These are phyloP conservation scores for Malacosoma neustria DNA, from an alignment of 2,888 invertebrate species.

Conservation along the genomic window DNA sequence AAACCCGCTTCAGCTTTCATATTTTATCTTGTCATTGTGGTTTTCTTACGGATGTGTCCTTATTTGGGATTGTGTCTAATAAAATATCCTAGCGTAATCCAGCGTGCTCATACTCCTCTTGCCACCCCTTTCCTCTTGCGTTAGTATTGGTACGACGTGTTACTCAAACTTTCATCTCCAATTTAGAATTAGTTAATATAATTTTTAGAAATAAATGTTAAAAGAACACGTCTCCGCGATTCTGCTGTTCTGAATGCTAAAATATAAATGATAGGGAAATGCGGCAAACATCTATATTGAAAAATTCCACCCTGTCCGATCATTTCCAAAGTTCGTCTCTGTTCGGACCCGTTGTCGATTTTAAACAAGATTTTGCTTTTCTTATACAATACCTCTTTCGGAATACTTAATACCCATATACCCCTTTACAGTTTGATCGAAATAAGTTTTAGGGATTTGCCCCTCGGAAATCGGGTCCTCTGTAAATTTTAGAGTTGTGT, in stretches of 20 bases:
- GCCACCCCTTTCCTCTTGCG: too few relatives aligned
- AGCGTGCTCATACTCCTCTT: too few relatives aligned
- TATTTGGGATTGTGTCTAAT: too few relatives aligned
- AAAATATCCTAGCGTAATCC: too few relatives aligned
- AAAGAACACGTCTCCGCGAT: slow-evolving; percentile 18
- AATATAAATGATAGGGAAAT: slow-evolving; percentile 56
- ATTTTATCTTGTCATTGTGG: too few relatives aligned
- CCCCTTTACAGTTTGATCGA: slow-evolving; percentile 56
- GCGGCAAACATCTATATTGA: slow-evolving; percentile 61
- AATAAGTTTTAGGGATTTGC: slow-evolving; percentile 51
- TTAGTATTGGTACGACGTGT: too few relatives aligned
- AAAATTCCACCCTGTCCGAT: slow-evolving; percentile 59
- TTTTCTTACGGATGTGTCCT: too few relatives aligned
- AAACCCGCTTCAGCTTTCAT: too few relatives aligned
- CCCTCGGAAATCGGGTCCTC: slow-evolving; percentile 48
- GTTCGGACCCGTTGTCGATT: slow-evolving; percentile 29
- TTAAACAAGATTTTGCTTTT: slow-evolving; percentile 70
- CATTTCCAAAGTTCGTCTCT: slow-evolving; percentile 57
- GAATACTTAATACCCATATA: slow-evolving; percentile 64
- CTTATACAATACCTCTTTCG: slow-evolving; percentile 63
- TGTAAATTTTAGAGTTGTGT: slow-evolving; percentile 24
- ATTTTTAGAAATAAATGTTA: not conserved
- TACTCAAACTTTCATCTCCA: too few relatives aligned
- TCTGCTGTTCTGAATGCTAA: slow-evolving; percentile 30
- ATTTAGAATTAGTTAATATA: too few relatives aligned